phyloP scores from a whole-genome alignment of 2,113 vertebrate genomes.

The Cygnus buccinator region DNA sequence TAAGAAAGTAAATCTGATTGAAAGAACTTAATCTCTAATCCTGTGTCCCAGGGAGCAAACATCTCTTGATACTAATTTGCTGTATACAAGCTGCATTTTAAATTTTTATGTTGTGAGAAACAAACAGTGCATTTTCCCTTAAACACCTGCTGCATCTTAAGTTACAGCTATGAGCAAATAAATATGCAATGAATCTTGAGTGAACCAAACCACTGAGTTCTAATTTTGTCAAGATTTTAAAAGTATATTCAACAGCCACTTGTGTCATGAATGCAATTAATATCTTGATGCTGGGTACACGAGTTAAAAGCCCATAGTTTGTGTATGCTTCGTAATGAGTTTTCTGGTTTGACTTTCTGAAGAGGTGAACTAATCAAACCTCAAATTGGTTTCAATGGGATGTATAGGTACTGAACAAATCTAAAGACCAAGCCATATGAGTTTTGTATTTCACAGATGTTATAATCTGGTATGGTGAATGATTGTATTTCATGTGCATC shows the following conservation, averaged over 20 bases:
- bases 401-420: not conserved
- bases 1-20: conserved; percentile 20
- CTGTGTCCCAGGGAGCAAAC: conserved; percentile 27
- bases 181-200: not conserved
- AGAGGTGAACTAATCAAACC: not conserved
- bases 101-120: conserved; percentile 15
- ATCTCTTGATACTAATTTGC: conserved; percentile 39
- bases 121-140: not conserved
- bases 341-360: not conserved
- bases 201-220: not conserved
- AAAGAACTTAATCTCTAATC: conserved; percentile 41
- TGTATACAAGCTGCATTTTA: not conserved
- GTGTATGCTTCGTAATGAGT: not conserved
- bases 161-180: not conserved
- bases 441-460: not conserved
- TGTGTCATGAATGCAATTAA: not conserved
- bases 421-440: not conserved
- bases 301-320: not conserved
- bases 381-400: not conserved
- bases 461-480: not conserved
- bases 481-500: not conserved
- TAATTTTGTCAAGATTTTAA: not conserved
- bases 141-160: not conserved
- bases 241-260: not conserved
- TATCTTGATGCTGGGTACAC: not conserved